phyloP scores from a whole-genome alignment of 2,113 vertebrate species.

The Uria lomvia region DNA sequence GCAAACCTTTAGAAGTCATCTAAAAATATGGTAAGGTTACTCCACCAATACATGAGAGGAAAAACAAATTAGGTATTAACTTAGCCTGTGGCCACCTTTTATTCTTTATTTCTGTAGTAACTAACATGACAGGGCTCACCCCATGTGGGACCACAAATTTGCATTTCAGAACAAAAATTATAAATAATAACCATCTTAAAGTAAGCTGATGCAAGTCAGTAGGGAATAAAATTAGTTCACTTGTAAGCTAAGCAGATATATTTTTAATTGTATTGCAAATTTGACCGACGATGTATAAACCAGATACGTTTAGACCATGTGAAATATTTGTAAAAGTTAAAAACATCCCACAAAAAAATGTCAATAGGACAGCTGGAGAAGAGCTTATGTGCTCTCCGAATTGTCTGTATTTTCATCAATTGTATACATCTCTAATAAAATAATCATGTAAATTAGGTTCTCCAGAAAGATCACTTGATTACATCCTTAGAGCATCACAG shows the following conservation, averaged over 20 bases:
- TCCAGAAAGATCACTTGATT: not conserved
- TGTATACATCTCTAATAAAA: not conserved
- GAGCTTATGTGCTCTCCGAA: not conserved
- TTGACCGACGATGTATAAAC: not conserved
- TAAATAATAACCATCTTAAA: not conserved
- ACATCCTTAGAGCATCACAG: not conserved
- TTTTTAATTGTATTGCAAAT: not conserved
- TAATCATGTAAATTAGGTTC: not conserved
- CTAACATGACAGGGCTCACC: not conserved
- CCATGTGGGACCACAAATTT: not conserved
- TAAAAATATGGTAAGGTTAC: not conserved
- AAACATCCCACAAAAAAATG: not conserved
- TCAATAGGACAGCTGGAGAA: not conserved
- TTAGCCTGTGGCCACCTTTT: not conserved
- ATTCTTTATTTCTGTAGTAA: not conserved
- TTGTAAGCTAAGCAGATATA: not conserved
- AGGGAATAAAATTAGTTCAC: not conserved
- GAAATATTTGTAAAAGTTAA: not conserved
- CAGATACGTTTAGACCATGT: not conserved
- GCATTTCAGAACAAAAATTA: slow-evolving; percentile 14
- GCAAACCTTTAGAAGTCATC: not conserved
- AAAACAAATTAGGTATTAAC: not conserved
- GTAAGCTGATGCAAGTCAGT: not conserved
- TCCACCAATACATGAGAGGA: not conserved
- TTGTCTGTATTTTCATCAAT: not conserved